phyloP scores from a whole-genome alignment of 2,113 vertebrate genomes.

The Epinephelus cyanopodus region DNA sequence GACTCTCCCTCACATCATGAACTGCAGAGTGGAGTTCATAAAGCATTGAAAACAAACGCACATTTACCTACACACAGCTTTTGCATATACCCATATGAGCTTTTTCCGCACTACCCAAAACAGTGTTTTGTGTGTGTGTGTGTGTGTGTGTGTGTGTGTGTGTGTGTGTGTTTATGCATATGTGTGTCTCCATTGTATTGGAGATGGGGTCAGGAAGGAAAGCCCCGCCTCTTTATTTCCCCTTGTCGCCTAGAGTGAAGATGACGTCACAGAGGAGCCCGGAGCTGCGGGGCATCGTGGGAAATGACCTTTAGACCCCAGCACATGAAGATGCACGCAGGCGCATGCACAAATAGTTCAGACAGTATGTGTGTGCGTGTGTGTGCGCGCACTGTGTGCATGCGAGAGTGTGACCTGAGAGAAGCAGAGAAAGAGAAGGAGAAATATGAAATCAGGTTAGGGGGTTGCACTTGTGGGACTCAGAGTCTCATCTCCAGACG shows the following conservation, averaged over 20 bases:
- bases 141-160: constrained; percentile 38
- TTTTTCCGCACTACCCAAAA: constrained; percentile 45
- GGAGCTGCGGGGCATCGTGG: constrained; percentile 67
- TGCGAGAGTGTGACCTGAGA: not conserved
- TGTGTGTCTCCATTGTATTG: constrained; percentile 77
- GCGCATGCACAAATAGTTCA: constrained; percentile 9
- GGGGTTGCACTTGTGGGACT: constrained; percentile 27
- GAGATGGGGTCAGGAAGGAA: constrained; percentile 81
- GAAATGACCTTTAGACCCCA: constrained; percentile 74
- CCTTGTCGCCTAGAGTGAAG: constrained; percentile 64
- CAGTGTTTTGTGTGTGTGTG: constrained; percentile 3
- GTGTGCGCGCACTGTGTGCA: not conserved
- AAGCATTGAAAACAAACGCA: not conserved
- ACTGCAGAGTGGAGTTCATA: constrained; percentile 38
- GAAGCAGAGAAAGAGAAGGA: not conserved
- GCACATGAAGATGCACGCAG: constrained; percentile 21
- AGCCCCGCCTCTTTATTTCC: constrained; percentile 76
- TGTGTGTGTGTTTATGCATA: constrained; percentile 12
- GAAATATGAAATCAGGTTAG: constrained; percentile 39
- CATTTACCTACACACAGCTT: constrained; percentile 31
- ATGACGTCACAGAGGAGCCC: constrained; percentile 58
- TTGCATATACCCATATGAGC: constrained; percentile 35
- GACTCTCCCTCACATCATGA: not conserved
- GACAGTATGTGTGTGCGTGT: not conserved
- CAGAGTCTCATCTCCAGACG: constrained; percentile 45